Conservation (phyloP, 2,888 invertebrate genomes). For the Aporophyla nigra region DNA sequence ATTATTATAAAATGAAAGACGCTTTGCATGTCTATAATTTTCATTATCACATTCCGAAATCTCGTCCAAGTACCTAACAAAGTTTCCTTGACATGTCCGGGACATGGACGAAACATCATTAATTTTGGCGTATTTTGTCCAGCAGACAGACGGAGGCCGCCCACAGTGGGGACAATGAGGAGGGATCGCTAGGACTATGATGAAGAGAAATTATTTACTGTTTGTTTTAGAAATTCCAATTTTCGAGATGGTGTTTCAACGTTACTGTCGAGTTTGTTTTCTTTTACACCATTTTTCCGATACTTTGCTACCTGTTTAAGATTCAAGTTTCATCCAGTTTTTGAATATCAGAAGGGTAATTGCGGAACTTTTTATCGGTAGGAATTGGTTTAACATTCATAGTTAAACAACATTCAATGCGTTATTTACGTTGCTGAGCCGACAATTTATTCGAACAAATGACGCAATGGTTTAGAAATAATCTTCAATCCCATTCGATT, state of each 20-base stretch:
- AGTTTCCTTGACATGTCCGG: slow-evolving; percentile 47
- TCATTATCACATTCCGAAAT: slow-evolving; percentile 39
- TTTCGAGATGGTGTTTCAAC: neutral
- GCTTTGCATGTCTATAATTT: neutral
- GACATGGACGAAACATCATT: slow-evolving; percentile 63
- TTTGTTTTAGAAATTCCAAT: slow-evolving; percentile 34
- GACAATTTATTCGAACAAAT: too few relatives aligned
- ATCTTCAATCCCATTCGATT: too few relatives aligned
- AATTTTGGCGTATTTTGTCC: slow-evolving; percentile 68
- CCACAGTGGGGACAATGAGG: slow-evolving; percentile 64
- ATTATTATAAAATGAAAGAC: too few relatives aligned
- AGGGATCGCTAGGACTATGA: slow-evolving; percentile 45
- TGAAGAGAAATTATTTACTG: slow-evolving; percentile 43
- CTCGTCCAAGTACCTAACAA: neutral
- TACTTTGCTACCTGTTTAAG: neutral
- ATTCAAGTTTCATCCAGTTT: neutral
- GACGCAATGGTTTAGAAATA: too few relatives aligned
- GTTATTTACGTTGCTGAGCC: too few relatives aligned
- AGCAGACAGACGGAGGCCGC: slow-evolving; percentile 40
- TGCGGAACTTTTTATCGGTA: too few relatives aligned
- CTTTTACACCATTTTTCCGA: neutral
- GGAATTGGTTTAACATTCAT: too few relatives aligned
- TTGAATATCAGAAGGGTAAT: neutral
- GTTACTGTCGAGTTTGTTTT: neutral
- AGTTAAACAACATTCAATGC: too few relatives aligned